Evolutionary conservation across 2,888 invertebrate species (phyloP).

Genomic region (Branchipolynoe longqiensis): DNA sequence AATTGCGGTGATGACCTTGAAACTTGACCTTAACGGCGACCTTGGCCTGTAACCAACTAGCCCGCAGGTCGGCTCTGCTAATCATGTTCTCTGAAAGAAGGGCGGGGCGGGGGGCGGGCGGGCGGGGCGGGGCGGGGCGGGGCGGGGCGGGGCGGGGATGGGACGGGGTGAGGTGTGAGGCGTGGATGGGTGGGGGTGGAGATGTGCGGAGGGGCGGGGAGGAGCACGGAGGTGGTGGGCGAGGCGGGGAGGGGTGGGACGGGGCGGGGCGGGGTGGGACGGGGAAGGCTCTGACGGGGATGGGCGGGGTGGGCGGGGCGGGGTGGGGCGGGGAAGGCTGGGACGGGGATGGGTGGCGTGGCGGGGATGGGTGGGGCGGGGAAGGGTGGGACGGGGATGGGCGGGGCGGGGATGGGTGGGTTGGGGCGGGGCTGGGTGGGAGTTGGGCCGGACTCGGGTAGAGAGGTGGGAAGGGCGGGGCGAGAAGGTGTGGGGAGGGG

Average conservation of each 20-base stretch:
- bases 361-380: too few relatives aligned
- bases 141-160: background rate
- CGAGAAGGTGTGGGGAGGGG: background rate
- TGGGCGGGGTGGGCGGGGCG: background rate
- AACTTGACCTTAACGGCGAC: background rate
- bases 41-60: constrained; percentile 24
- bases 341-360: background rate
- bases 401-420: background rate
- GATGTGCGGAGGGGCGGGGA: background rate
- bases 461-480: background rate
- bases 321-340: background rate
- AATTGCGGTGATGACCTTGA: constrained; percentile 23
- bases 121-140: background rate
- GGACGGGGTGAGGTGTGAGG: background rate
- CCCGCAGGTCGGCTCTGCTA: constrained; percentile 5
- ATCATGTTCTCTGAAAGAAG: constrained; percentile 28
- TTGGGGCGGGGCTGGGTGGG: background rate
- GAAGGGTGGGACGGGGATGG: background rate
- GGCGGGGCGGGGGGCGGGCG: background rate
- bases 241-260: background rate
- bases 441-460: background rate
- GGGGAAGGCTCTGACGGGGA: background rate
- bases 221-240: background rate
- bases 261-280: background rate
- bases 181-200: constrained; percentile 1